These are phyloP conservation scores for Tinea trinotella DNA, from an alignment of 2,888 invertebrate genomes.

Conservation along the genomic window DNA sequence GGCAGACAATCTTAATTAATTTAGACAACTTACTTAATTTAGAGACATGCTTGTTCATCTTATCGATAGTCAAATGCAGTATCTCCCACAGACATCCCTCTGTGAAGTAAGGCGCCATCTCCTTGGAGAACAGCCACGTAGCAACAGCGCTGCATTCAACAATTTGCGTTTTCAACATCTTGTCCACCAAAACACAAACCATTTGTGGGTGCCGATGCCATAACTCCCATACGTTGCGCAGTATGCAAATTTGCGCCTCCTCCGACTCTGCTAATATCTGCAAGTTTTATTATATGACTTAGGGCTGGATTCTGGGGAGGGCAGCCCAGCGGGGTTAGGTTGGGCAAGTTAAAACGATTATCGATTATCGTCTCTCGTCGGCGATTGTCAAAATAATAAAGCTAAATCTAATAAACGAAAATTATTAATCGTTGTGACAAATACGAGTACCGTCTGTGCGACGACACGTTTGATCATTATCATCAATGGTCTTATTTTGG, in stretches of 20 bases:
- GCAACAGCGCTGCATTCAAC: constrained; percentile 98
- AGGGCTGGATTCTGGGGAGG: too few species aligned
- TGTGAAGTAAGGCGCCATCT: constrained; percentile 93
- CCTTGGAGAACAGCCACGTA: constrained; percentile 97
- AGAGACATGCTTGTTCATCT: constrained; percentile 96
- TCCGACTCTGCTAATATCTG: constrained; percentile 93
- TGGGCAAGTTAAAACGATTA: too few species aligned
- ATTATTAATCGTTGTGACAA: too few species aligned
- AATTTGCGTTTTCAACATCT: constrained; percentile 96
- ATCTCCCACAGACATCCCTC: constrained; percentile 98
- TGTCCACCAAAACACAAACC: constrained; percentile 96
- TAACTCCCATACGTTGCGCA: constrained; percentile 93
- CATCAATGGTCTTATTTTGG: too few species aligned
- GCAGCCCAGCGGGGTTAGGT: too few species aligned
- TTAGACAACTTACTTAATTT: constrained; percentile 75
- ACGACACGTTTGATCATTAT: too few species aligned
- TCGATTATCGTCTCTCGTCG: too few species aligned
- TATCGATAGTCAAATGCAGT: constrained; percentile 93
- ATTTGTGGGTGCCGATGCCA: constrained; percentile 98
- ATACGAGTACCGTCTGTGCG: too few species aligned
- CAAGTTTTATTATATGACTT: background rate
- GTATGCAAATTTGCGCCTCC: constrained; percentile 94
- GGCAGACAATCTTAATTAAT: too few species aligned
- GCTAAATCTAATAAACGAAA: too few species aligned
- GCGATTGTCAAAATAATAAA: too few species aligned